Percentiles rank a stretch among this genome's conserved stretches.
Conservation (phyloP, 2,888 invertebrate species). For the Noctua janthe region DNA sequence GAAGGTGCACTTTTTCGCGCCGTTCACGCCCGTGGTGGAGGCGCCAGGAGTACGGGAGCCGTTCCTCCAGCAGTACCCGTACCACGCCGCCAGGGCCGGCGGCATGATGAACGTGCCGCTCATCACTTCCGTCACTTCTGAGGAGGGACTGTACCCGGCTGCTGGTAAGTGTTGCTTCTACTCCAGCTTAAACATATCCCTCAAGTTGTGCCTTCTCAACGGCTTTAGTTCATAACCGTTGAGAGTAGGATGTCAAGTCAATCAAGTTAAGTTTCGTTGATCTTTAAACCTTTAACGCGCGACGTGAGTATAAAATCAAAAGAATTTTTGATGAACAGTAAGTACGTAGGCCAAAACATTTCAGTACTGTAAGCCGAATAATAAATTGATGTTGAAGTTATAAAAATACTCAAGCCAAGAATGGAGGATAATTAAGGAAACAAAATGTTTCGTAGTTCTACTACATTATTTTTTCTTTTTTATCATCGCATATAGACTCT, state of each 20-base stretch:
- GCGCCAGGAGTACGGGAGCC: slow-evolving; percentile 85
- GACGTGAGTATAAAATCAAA: neutral
- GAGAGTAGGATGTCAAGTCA: neutral
- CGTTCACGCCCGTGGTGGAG: slow-evolving; percentile 94
- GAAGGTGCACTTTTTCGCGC: slow-evolving; percentile 92
- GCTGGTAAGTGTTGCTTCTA: slow-evolving; percentile 86
- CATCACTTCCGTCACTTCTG: slow-evolving; percentile 92
- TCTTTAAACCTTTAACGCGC: neutral
- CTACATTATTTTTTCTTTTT: neutral
- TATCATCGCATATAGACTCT: neutral
- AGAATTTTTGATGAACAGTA: neutral
- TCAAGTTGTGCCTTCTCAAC: neutral
- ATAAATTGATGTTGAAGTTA: neutral
- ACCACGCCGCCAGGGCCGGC: slow-evolving; percentile 90
- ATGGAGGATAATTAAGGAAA: too few relatives aligned
- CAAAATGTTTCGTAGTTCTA: neutral
- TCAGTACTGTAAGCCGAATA: neutral
- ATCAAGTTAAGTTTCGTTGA: neutral
- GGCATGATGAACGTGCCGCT: slow-evolving; percentile 92
- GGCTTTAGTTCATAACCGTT: neutral
- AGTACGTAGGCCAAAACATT: neutral
- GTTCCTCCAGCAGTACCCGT: slow-evolving; percentile 92
- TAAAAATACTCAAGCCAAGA: neutral
- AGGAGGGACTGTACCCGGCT: slow-evolving; percentile 94
- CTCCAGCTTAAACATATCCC: neutral